Conservation (phyloP, 2,888 invertebrate species). For the Sminthurides aquaticus region DNA sequence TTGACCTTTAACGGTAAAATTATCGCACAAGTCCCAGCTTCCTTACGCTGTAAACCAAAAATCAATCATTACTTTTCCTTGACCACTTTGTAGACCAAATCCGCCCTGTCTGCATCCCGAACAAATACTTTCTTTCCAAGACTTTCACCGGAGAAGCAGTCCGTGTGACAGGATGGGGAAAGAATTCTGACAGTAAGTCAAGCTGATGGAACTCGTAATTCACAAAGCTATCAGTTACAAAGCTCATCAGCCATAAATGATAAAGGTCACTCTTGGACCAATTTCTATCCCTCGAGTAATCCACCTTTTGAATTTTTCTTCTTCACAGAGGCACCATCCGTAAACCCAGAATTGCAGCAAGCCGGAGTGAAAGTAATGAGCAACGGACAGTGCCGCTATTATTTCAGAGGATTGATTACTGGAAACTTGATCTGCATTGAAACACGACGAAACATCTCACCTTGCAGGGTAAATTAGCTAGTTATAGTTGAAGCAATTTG, state of each 20-base stretch:
- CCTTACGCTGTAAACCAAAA: background rate
- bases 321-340: constrained; percentile 19
- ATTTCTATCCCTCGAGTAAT: too few species aligned
- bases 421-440: constrained; percentile 41
- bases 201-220: background rate
- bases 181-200: constrained; percentile 34
- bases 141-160: constrained; percentile 34
- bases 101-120: constrained; percentile 40
- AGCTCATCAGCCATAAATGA: background rate
- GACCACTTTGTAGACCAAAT: constrained; percentile 31
- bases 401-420: constrained; percentile 39
- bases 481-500: background rate
- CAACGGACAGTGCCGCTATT: constrained; percentile 35
- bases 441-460: constrained; percentile 35
- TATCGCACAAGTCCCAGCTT: background rate
- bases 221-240: background rate
- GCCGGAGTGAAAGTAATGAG: constrained; percentile 34
- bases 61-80: background rate
- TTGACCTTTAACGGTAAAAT: constrained; percentile 33
- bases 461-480: constrained; percentile 32
- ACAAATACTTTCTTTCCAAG: constrained; percentile 28
- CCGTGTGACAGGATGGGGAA: constrained; percentile 42
- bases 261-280: too few species aligned
- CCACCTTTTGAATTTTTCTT: too few species aligned
- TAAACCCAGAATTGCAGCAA: constrained; percentile 38